Percentiles rank a stretch among this genome's conserved stretches.
Conservation (phyloP, 2,113 vertebrate genomes). For the Octodon degus region DNA sequence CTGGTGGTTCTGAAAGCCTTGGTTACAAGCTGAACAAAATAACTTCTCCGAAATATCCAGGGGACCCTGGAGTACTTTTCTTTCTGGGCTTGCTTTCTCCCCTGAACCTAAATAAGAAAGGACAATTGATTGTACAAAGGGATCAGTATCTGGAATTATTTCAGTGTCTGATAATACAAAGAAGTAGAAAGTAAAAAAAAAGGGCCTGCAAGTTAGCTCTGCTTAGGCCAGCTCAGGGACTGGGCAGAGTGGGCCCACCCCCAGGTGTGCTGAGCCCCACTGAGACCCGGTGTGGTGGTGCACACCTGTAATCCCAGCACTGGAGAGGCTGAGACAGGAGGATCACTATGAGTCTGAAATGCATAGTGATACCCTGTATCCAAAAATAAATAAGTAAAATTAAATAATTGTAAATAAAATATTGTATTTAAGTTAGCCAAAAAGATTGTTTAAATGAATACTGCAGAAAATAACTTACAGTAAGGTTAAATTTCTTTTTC, state of each 20-base stretch:
- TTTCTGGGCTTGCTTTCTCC: slow-evolving; percentile 49
- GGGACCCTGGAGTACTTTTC: slow-evolving; percentile 47
- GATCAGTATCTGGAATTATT: not conserved
- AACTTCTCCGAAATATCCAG: slow-evolving; percentile 71
- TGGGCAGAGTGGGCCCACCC: too few species aligned
- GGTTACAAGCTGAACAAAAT: slow-evolving; percentile 90
- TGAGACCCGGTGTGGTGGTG: too few species aligned
- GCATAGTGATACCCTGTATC: too few species aligned
- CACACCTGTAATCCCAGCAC: too few species aligned
- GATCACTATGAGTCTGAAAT: too few species aligned
- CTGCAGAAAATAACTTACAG: slow-evolving; percentile 11
- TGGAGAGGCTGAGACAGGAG: too few species aligned
- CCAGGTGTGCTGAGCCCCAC: too few species aligned
- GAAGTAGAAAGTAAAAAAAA: not conserved
- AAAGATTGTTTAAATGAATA: not conserved
- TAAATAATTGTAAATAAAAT: slow-evolving; percentile 30
- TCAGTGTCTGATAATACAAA: slow-evolving; percentile 12
- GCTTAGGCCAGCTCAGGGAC: too few species aligned
- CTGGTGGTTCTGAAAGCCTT: slow-evolving; percentile 90
- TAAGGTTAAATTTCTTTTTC: not conserved
- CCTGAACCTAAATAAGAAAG: slow-evolving; percentile 61
- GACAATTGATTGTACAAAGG: slow-evolving; percentile 2
- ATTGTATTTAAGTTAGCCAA: slow-evolving; percentile 36
- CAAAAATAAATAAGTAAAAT: too few species aligned
- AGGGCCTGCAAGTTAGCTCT: too few species aligned